phyloP scores from a whole-genome alignment of 2,113 vertebrate genomes.

The Orycteropus afer region DNA sequence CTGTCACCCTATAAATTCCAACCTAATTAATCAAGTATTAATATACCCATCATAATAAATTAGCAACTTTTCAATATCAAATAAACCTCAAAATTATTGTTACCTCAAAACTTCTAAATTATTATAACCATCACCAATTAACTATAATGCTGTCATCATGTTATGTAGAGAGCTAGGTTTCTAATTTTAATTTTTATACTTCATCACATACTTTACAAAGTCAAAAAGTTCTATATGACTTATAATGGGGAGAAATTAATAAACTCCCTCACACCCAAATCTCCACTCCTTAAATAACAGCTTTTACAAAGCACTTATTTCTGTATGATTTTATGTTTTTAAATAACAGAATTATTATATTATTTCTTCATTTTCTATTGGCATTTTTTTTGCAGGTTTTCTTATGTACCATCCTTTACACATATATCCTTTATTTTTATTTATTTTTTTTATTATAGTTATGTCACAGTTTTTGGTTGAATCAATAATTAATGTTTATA shows the following conservation, averaged over 20 bases:
- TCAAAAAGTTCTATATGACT: not conserved
- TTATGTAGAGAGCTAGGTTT: not conserved
- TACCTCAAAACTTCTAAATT: not conserved
- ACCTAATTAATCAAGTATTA: not conserved
- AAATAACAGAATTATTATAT: not conserved
- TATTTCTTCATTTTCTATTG: not conserved
- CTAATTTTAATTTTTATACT: not conserved
- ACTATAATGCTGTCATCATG: not conserved
- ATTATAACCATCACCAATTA: not conserved
- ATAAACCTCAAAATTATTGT: slow-evolving; percentile 29
- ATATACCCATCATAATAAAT: not conserved
- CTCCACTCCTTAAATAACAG: not conserved
- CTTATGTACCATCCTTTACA: not conserved
- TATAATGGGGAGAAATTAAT: not conserved
- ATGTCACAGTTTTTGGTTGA: not conserved
- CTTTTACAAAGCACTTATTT: not conserved
- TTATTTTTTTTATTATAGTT: not conserved
- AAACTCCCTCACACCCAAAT: not conserved
- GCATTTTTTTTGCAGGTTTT: not conserved
- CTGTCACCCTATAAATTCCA: not conserved
- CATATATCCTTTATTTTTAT: not conserved
- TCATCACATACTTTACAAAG: not conserved
- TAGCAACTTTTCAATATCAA: not conserved
- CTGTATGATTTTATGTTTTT: not conserved
- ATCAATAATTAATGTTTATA: not conserved